These are phyloP conservation scores for Aegithalos caudatus DNA, from an alignment of 2,113 vertebrate genomes.

Conservation along the genomic window DNA sequence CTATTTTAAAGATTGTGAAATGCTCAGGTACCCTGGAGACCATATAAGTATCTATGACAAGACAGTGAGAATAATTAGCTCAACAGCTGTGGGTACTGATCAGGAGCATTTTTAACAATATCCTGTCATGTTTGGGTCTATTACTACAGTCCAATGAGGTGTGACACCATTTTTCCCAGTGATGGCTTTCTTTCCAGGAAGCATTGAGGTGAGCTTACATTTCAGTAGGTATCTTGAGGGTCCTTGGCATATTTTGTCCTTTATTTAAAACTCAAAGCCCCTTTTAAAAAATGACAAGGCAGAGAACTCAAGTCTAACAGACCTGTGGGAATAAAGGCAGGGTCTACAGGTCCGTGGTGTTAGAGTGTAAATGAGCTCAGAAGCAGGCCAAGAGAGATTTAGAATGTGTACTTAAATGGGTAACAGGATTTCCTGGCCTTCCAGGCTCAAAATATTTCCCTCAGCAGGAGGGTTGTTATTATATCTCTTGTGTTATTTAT, in stretches of 20 bases:
- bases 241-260: neutral
- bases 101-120: constrained; percentile 4
- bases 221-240: neutral
- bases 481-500: neutral
- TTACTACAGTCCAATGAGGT: constrained; percentile 35
- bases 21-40: neutral
- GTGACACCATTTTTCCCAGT: constrained; percentile 6
- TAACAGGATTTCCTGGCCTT: neutral
- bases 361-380: constrained; percentile 12
- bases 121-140: constrained; percentile 17
- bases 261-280: constrained; percentile 20
- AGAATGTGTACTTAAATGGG: neutral
- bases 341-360: neutral
- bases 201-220: neutral
- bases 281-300: constrained; percentile 1
- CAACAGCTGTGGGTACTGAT: constrained; percentile 10
- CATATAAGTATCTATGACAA: neutral
- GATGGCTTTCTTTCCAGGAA: constrained; percentile 7
- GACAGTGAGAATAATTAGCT: constrained; percentile 35
- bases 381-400: neutral
- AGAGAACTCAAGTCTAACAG: neutral
- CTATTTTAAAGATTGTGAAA: neutral
- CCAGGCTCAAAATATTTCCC: constrained; percentile 10
- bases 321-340: neutral
- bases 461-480: neutral